Base-by-base conservation (phyloP, 1,140 invertebrate species). In the Anoplolepis gracilipes region DNA sequence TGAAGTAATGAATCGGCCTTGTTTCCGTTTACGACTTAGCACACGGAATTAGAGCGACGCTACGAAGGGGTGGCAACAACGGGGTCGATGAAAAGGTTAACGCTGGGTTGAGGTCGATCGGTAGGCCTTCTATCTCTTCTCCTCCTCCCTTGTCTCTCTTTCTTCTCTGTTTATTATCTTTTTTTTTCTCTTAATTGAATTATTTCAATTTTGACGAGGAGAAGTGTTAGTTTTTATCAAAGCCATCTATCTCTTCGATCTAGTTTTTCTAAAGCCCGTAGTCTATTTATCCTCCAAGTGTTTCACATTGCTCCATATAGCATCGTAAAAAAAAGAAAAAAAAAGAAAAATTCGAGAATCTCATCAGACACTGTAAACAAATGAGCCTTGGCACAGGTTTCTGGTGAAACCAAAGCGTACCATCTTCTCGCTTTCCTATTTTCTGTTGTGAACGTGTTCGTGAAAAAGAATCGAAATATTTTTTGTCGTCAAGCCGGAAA, bases 71-170 rank as follows among this genome's bases (percentile, higher is more conserved):
- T 72, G 81, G 86, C 25, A 65, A 84, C 82, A 85, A 88, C 75
- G 78, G 69, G 82, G 75, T 89, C 90, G 82, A 85, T 90, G 88
- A 79, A 87, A 91, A 89, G 87, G 85, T 91, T 89, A 85, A 91
- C 87, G 85, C 69, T 79, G 61, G 78, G 64, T 85, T 90, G 64
- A 89, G 82, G 87, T 90, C 87, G 87, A 85, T 91, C 49, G 70
- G 70, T 81, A 82, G n/a, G 53, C 57, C 59, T 85, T 88, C 77
- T 55, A 62, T 81, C 84, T 87, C 64, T 78, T n/a, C n/a, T 46
- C 77, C 53, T 16, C 3, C 16, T 19, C 53, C 2, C 39, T 28
- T 42, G 46, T 55, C 57, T n/a, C 16, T 28, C 19, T 67, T 61
- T 78, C 77, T 49, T 57, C 39, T 19, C 39, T 19, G 16, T 28